Conservation (phyloP, 2,113 vertebrate species). For the Puffinus mauretanicus region DNA sequence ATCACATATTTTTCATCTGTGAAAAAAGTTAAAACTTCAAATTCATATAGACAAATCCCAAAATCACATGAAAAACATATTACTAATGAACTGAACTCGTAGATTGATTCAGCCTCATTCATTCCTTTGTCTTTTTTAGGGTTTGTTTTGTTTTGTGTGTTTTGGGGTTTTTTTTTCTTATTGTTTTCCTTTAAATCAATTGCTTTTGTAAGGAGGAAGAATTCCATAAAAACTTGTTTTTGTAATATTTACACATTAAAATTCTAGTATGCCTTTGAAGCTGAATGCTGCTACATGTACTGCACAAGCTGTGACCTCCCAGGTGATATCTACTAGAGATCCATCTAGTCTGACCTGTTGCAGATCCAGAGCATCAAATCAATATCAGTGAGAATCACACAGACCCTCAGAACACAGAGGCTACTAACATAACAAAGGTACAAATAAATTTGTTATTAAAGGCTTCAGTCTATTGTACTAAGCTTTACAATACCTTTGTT, state of each 20-base stretch:
- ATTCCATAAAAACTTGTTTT: not conserved
- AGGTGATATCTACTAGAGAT: not conserved
- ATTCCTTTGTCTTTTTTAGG: not conserved
- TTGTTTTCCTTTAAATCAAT: not conserved
- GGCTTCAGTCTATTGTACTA: not conserved
- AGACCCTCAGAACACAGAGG: not conserved
- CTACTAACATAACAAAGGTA: not conserved
- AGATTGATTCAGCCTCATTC: not conserved
- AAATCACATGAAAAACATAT: not conserved
- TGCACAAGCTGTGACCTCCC: not conserved
- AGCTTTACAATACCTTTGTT: not conserved
- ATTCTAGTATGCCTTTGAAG: not conserved
- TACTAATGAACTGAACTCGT: not conserved
- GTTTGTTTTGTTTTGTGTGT: accelerated
- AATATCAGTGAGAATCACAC: not conserved
- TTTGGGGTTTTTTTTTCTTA: not conserved
- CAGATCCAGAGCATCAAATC: not conserved
- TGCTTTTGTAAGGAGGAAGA: not conserved
- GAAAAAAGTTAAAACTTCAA: not conserved
- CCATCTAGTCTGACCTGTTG: not conserved
- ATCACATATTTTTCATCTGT: not conserved
- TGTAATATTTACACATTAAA: not conserved
- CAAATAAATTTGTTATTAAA: not conserved
- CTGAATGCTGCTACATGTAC: not conserved
- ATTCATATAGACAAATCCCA: not conserved